A percentile compares a stretch with the other conserved stretches of the same genome.
These are phyloP conservation scores for Pteria penguin DNA, from an alignment of 2,888 invertebrate species.

Conservation along the genomic window DNA sequence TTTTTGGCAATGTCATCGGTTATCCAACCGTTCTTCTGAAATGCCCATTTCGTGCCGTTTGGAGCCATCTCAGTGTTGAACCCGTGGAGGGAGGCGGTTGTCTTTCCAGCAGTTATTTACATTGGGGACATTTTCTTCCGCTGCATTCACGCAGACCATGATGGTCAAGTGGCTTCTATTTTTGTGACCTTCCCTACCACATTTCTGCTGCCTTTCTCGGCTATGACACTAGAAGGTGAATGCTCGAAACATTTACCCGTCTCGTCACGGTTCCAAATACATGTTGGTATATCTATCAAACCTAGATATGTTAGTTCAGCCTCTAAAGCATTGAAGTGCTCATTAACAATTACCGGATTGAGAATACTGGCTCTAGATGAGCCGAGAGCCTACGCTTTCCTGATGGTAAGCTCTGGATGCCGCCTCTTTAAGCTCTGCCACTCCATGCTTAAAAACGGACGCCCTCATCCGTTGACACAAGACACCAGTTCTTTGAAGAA, in stretches of 20 bases:
- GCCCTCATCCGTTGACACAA: background rate
- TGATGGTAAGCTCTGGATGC: constrained; percentile 10
- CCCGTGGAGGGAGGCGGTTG: constrained; percentile 35
- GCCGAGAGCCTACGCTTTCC: constrained; percentile 12
- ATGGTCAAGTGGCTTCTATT: constrained; percentile 15
- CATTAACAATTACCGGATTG: constrained; percentile 22
- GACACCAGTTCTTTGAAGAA: constrained; percentile 1
- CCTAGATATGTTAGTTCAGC: background rate
- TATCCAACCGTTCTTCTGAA: constrained; percentile 57
- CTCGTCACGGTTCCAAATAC: constrained; percentile 44
- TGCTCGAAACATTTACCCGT: constrained; percentile 29
- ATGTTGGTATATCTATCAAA: background rate
- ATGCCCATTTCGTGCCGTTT: constrained; percentile 41
- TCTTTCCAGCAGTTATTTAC: constrained; percentile 54
- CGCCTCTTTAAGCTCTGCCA: constrained; percentile 1
- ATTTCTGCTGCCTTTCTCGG: constrained; percentile 13
- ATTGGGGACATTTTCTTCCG: constrained; percentile 45
- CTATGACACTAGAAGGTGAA: constrained; percentile 7
- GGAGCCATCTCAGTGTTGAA: constrained; percentile 45
- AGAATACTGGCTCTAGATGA: constrained; percentile 28
- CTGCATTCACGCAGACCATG: constrained; percentile 50
- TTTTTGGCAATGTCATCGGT: background rate
- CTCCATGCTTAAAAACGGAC: background rate
- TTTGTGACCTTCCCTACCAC: background rate
- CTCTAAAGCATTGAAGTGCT: constrained; percentile 16